Percentiles rank a stretch among this genome's conserved stretches.
phyloP scores from a whole-genome alignment of 2,888 invertebrate genomes.

The Congeria kusceri region DNA sequence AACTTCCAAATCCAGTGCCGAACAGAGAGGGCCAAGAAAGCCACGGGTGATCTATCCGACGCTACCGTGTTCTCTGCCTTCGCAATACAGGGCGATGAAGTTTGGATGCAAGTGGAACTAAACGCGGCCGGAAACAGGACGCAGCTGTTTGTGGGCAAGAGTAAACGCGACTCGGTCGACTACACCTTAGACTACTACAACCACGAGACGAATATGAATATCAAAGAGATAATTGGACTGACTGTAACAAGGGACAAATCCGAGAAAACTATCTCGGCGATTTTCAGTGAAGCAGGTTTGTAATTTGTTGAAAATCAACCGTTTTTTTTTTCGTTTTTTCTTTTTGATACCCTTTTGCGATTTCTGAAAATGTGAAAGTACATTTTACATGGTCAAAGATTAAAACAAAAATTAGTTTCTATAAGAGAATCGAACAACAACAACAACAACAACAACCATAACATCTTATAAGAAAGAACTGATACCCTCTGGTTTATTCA shows the following conservation, averaged over 20 bases:
- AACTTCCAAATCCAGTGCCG: conserved; percentile 45
- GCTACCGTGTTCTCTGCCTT: conserved; percentile 57
- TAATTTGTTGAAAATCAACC: too few relatives aligned
- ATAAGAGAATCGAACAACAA: too few relatives aligned
- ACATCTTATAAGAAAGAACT: too few relatives aligned
- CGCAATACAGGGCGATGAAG: conserved; percentile 26
- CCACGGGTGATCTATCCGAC: conserved; percentile 35
- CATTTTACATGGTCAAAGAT: too few relatives aligned
- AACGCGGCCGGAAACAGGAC: conserved; percentile 36
- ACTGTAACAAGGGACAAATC: neutral
- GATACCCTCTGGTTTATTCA: too few relatives aligned
- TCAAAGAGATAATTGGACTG: neutral
- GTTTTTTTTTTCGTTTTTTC: too few relatives aligned
- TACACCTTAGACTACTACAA: conserved; percentile 28
- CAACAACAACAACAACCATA: too few relatives aligned
- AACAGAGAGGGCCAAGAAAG: conserved; percentile 33
- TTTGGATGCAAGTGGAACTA: conserved; percentile 52
- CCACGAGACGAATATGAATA: neutral
- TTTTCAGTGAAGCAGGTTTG: neutral
- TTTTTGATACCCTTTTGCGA: too few relatives aligned
- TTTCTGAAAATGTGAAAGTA: too few relatives aligned
- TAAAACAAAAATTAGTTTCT: too few relatives aligned
- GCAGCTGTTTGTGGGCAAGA: conserved; percentile 21
- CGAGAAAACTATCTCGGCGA: neutral
- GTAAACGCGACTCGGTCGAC: conserved; percentile 7